Base-by-base conservation (phyloP, 1,140 invertebrate species). In the Drepana arcuata region DNA sequence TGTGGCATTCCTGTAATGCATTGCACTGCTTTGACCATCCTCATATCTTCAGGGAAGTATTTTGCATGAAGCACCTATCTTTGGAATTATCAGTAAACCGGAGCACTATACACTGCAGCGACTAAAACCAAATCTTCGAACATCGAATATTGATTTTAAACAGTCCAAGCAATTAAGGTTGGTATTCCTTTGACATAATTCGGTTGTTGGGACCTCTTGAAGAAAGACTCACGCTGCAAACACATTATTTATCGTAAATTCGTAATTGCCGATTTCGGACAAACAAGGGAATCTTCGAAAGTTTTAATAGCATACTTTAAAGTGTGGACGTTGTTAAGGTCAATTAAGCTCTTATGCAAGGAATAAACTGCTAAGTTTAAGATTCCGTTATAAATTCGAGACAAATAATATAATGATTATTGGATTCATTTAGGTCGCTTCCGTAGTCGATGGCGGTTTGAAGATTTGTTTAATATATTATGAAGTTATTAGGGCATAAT, bases 11-110 rank as follows among this genome's bases (percentile, higher is more conserved):
- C n/a, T 42, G 50, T 42, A 58, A 67, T 73, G 63, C 58, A 56
- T 63, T 66, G 62, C 49, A 25, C 39, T 53, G 61, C n/a, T n/a
- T n/a, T n/a, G 67, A 74, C 60, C 55, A 63, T 69, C 53, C 67
- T 64, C 71, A 78, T 74, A 81, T 75, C 73, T 73, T 62, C 65
- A 29, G 62, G 71, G 71, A 75, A 78, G 75, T 74, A 68, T 69
- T 78, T 75, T 75, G 69, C 75, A 75, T 80, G 61, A 64, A 64
- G 53, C 57, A 75, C 58, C 57, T 72, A 80, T 80, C 75, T 75
- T 68, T 64, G 59, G 64, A 68, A 65, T 62, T 63, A 81, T 81
- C 75, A 72, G 49, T 39, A 72, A 79, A 79, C 49, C 60, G 49
- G 65, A 68, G 59, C 67, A 64, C 40, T 29, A 35, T 29, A 33